phyloP scores from a whole-genome alignment of 2,888 invertebrate genomes.

The Rhimphoctona megacephalus region DNA sequence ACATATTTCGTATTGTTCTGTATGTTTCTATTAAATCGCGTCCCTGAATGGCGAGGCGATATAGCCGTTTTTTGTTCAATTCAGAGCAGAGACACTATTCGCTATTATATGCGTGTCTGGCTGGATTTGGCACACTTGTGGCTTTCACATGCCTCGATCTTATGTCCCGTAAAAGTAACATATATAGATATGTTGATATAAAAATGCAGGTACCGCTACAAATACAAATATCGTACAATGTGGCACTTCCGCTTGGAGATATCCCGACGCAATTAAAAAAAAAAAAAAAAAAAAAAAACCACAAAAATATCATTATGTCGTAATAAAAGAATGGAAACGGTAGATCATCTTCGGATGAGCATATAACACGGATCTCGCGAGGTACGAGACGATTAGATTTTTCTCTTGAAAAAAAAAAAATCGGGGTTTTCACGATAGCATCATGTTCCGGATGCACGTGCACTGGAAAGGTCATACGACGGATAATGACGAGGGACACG shows the following conservation, averaged over 20 bases:
- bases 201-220: conserved; percentile 41
- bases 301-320: not conserved
- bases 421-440: conserved; percentile 43
- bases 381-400: conserved; percentile 2
- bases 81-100: conserved; percentile 8
- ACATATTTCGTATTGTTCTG: not conserved
- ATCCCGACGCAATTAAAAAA: conserved; percentile 63
- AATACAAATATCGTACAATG: conserved; percentile 52
- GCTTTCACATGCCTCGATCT: conserved; percentile 62
- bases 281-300: conserved; percentile 15
- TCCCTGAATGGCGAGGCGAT: not conserved
- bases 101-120: conserved; percentile 5
- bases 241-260: conserved; percentile 66
- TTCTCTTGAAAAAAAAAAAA: not conserved
- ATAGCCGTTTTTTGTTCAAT: not conserved
- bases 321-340: not conserved
- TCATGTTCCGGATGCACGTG: conserved; percentile 42
- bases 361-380: not conserved
- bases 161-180: not conserved
- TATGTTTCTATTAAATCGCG: too few relatives aligned
- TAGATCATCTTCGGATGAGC: not conserved
- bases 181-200: not conserved
- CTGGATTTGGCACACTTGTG: conserved; percentile 66
- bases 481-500: conserved; percentile 39
- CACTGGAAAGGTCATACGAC: conserved; percentile 50